phyloP scores from a whole-genome alignment of 2,888 invertebrate genomes.

The Drosophila prostipennis region DNA sequence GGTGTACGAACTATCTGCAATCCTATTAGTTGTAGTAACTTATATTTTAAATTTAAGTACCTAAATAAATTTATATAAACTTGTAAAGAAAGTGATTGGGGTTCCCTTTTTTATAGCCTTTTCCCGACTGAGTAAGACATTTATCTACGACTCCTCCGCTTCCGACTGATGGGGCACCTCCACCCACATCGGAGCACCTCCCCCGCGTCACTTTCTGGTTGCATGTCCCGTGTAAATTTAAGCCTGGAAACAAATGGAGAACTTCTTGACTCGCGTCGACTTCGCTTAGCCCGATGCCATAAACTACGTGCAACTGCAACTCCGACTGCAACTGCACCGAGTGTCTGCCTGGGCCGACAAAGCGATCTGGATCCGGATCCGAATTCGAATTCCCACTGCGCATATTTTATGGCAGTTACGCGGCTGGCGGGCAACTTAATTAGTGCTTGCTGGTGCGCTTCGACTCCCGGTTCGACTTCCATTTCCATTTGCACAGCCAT shows the following conservation, averaged over 20 bases:
- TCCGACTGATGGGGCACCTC: conserved; percentile 45
- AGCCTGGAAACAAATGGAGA: conserved; percentile 67
- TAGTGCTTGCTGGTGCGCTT: conserved; percentile 57
- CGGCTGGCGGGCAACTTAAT: conserved; percentile 68
- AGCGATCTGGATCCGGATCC: conserved; percentile 40
- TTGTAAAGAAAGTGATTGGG: not conserved
- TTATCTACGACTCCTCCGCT: conserved; percentile 57
- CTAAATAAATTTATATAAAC: not conserved
- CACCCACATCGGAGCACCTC: conserved; percentile 10
- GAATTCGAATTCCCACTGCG: conserved; percentile 46
- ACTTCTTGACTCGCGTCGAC: conserved; percentile 67
- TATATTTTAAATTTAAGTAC: not conserved
- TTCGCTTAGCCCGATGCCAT: conserved; percentile 57
- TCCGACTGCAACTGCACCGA: conserved; percentile 27
- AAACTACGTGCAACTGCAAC: conserved; percentile 56
- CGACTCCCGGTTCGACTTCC: conserved; percentile 28
- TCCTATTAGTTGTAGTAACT: not conserved
- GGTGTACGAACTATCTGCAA: too few species aligned
- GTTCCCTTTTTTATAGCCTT: not conserved
- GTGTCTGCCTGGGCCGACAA: conserved; percentile 39
- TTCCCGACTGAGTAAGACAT: conserved; percentile 66
- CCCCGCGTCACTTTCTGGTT: conserved; percentile 43
- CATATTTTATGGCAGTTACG: conserved; percentile 66
- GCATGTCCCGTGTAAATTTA: conserved; percentile 65
- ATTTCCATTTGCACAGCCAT: conserved; percentile 20